phyloP scores from a whole-genome alignment of 2,888 invertebrate species.

The Tubulanus polymorphus region DNA sequence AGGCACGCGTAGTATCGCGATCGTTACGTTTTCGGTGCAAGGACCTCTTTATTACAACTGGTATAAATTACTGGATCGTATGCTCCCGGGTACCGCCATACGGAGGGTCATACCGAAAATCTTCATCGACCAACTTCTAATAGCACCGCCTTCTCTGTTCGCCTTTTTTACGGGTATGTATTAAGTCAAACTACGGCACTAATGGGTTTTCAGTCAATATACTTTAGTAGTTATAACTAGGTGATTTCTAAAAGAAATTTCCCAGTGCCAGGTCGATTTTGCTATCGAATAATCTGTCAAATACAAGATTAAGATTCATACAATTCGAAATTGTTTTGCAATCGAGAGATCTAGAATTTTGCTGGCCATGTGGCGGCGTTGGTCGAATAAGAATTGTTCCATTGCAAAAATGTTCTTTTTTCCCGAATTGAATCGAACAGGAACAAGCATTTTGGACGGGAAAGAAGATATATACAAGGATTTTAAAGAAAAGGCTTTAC shows the following conservation, averaged over 20 bases:
- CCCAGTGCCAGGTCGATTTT: neutral
- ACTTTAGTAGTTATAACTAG: no score
- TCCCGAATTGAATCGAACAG: no score
- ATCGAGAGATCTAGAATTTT: no score
- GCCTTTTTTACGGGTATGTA: conserved; percentile 4
- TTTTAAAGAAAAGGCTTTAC: neutral
- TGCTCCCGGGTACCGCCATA: neutral
- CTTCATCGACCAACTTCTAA: neutral
- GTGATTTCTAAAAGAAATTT: no score
- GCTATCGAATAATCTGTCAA: neutral
- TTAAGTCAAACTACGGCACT: no score
- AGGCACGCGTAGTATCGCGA: neutral
- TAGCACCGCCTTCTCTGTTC: neutral
- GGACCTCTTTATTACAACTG: conserved; percentile 5
- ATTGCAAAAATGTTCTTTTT: neutral
- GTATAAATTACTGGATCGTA: conserved; percentile 2
- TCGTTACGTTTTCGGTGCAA: neutral
- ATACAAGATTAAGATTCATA: neutral
- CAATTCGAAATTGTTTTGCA: no score
- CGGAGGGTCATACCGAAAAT: neutral
- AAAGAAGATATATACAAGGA: conserved; percentile 2
- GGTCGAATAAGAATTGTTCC: no score
- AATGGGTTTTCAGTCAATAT: no score
- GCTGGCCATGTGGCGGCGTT: no score
- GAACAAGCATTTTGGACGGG: conserved; percentile 4